Evolutionary conservation across 2,797 vertebrate genomes (phyloP).

Genomic region (Pelodytes ibericus): DNA sequence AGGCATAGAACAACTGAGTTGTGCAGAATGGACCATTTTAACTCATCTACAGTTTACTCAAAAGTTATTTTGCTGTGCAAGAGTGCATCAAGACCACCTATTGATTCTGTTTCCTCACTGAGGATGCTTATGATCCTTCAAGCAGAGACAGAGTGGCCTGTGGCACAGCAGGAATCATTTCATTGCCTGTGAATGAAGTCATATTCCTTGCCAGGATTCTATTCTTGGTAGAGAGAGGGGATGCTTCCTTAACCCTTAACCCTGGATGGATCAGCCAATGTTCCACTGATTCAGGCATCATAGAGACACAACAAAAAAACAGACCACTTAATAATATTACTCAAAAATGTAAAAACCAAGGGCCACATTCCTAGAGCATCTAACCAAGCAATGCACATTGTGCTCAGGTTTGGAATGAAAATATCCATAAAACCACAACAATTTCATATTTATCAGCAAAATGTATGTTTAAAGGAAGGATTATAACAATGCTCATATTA

Average conservation of each 20-base stretch:
- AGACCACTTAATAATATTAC: background rate
- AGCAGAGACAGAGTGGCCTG: conserved; percentile 52
- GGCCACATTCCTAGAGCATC: background rate
- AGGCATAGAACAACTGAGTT: conserved; percentile 24
- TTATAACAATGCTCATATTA: too few relatives aligned
- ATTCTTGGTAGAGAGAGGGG: conserved; percentile 52
- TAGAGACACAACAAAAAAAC: conserved; percentile 32
- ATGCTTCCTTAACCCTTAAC: conserved; percentile 54
- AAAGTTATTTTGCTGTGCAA: conserved; percentile 61
- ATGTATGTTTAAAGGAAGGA: too few relatives aligned
- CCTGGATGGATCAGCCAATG: conserved; percentile 23
- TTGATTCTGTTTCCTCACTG: conserved; percentile 60
- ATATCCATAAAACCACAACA: background rate
- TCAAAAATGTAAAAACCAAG: background rate
- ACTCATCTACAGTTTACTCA: conserved; percentile 59
- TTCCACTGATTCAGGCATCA: conserved; percentile 21
- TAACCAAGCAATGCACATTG: background rate
- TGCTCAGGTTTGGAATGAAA: background rate
- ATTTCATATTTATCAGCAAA: too few relatives aligned
- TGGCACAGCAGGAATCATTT: conserved; percentile 50
- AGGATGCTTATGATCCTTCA: conserved; percentile 62
- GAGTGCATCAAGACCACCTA: conserved; percentile 60
- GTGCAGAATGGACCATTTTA: conserved; percentile 44
- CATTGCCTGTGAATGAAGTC: conserved; percentile 41
- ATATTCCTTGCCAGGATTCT: conserved; percentile 58